Evolutionary conservation across 2,113 vertebrate genomes (phyloP), one percentile per base, ranked within the genome.

Genomic region (Spea multiplicata): DNA sequence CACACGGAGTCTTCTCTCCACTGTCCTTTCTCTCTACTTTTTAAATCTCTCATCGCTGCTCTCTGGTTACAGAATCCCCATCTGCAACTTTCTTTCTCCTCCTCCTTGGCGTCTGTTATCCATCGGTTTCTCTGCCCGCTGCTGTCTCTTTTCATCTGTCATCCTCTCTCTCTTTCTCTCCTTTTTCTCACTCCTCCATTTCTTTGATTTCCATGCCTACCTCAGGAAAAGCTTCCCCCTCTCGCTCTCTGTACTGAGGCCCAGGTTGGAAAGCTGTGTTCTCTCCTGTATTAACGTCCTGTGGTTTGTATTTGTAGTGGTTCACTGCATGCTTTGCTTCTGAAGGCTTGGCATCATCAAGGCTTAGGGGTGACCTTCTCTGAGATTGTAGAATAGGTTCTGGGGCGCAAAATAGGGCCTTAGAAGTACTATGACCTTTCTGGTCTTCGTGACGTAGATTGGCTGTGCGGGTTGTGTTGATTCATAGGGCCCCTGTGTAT

Each of bases 181-280:
- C 75, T 77, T 46, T 44, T 75, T 88, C 84, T 88, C 85, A 85
- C 81, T 84, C 79, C 83, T 84, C 0, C 85, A 81, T 90, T 83
- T 91, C 85, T 88, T 91, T 89, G 86, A 83, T 89, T 90, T 91
- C 87, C 90, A 84, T 90, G 91, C 89, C 88, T 73, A 86, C 91
- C 91, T 89, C 91, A 94, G 93, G 94, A 96, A 94, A 94, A 93
- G 77, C 93, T 89, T 95, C 90, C 92, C 91, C 92, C 91, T 95
- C 94, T 95, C 94, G 93, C 92, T 95, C 87, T 94, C 91, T 83
- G 92, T 96, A 91, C 92, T 93, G 88, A 95, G 94, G 91, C 91
- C 93, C 87, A 93, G 93, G 92, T 94, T 95, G 93, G 92, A 95
- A 88, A 85, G 88, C 82, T 87, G 81, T 88, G 87, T 89, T 87